Evolutionary conservation across 1,140 invertebrate genomes (phyloP), one percentile per base, ranked within the genome.

Genomic region (Tetramorium simillimum): DNA sequence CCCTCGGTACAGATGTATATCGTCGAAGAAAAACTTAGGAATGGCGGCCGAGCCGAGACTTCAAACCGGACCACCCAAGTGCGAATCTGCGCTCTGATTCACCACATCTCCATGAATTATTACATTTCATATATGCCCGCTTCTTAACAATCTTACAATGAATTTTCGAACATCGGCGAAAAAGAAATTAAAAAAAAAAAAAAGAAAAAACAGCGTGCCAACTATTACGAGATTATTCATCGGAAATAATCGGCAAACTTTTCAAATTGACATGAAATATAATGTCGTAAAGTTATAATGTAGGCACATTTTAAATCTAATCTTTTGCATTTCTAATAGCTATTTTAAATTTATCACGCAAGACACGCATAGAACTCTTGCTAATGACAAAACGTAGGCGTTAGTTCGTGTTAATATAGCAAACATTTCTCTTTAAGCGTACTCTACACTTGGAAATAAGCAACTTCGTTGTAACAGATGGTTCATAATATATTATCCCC

Each of bases 1-100:
- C 77, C 24, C 33, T n/a, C 51, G n/a, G 9, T 40, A 70, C 33
- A 56, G 76, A 65, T 49, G 24, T 65, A 81, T 53, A 40, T 70
- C 21, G 46, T 2, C 3, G 18, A 70, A 70, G 46, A 81, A 81
- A 69, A 69, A 81, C 77, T 81, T 81, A 40, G 77, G n/a, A 81
- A 69, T 81, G 63, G 9, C 62, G 33, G n/a, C 37, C 46, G 77
- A 81, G 33, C 14, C 16, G 46, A 33, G 40, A 28, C 49, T 81
- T 43, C 33, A 40, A 70, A 58, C 37, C 49, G n/a, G 46, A 81
- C 49, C 49, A 70, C 49, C 78, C 63, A 56, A n/a, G 49, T 81
- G 65, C 46, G 21, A 81, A 43, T 51, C 21, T 58, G 65, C 65
- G 49, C 63, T 56, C 65, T 56, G 63, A 70, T 81, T 81, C 65